A percentile compares a stretch with the other conserved stretches of the same genome.
These are phyloP conservation scores for Pitta sordida DNA, from an alignment of 2,113 vertebrate species.

Conservation along the genomic window DNA sequence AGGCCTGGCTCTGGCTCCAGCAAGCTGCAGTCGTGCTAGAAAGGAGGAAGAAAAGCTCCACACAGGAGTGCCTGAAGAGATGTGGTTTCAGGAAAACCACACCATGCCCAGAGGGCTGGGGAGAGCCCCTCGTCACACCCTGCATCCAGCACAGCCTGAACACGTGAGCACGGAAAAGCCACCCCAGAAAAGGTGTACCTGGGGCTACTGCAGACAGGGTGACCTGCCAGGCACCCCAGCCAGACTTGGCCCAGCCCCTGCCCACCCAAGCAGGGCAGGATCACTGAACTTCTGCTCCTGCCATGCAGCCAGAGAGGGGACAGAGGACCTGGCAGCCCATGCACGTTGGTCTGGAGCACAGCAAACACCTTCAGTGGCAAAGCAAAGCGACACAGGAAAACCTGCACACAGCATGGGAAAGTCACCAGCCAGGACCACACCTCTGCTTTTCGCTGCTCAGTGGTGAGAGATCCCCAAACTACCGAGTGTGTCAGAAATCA, in stretches of 20 bases:
- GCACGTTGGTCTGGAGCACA: not conserved
- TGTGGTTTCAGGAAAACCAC: not conserved
- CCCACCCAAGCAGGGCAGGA: not conserved
- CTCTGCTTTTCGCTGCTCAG: not conserved
- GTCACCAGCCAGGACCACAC: not conserved
- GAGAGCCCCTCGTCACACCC: not conserved
- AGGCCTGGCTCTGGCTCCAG: not conserved
- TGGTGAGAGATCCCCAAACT: not conserved
- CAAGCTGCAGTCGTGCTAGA: not conserved
- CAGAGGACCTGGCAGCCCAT: not conserved
- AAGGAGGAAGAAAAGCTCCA: not conserved
- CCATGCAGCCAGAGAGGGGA: not conserved
- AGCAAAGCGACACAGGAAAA: not conserved
- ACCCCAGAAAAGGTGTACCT: not conserved
- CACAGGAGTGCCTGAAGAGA: not conserved
- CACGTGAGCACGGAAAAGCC: not conserved
- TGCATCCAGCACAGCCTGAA: not conserved
- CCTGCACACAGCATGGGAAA: not conserved
- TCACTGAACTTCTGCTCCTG: not conserved
- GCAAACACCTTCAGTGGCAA: not conserved
- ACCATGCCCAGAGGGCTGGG: not conserved
- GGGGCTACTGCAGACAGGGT: not conserved
- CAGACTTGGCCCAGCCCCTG: not conserved
- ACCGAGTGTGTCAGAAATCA: fast-evolving
- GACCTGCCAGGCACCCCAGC: not conserved